These are phyloP conservation scores for Leptopterna dolabrata DNA, from an alignment of 2,888 invertebrate species.

Conservation along the genomic window DNA sequence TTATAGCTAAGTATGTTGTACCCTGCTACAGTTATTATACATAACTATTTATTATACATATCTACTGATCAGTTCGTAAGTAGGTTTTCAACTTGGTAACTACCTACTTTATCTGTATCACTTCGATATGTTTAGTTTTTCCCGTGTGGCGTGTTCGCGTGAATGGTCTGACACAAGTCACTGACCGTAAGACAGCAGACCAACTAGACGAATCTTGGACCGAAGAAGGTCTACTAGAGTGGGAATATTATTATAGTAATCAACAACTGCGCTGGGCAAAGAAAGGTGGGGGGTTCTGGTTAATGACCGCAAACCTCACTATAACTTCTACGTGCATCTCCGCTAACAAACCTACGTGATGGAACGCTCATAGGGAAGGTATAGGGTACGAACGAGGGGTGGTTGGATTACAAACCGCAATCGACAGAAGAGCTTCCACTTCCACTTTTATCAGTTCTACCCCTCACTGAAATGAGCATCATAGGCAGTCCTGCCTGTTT, in stretches of 20 bases:
- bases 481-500: too few relatives aligned
- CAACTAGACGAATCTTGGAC: background rate
- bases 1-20: too few relatives aligned
- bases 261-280: background rate
- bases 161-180: background rate
- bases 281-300: background rate
- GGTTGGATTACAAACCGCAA: conserved; percentile 13
- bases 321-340: conserved; percentile 15
- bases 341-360: conserved; percentile 25
- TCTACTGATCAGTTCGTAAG: too few relatives aligned
- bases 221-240: background rate
- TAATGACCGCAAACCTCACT: conserved; percentile 12
- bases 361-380: background rate
- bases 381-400: background rate
- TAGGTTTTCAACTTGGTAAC: too few relatives aligned
- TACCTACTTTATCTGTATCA: too few relatives aligned
- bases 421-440: background rate
- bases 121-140: too few relatives aligned
- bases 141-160: too few relatives aligned
- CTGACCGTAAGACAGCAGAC: background rate
- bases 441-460: background rate
- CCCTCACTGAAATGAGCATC: background rate
- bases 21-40: too few relatives aligned
- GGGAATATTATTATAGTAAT: conserved; percentile 17
- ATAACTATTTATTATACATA: too few relatives aligned